Base-by-base conservation (phyloP, 2,888 invertebrate species). In the Homarus gammarus region DNA sequence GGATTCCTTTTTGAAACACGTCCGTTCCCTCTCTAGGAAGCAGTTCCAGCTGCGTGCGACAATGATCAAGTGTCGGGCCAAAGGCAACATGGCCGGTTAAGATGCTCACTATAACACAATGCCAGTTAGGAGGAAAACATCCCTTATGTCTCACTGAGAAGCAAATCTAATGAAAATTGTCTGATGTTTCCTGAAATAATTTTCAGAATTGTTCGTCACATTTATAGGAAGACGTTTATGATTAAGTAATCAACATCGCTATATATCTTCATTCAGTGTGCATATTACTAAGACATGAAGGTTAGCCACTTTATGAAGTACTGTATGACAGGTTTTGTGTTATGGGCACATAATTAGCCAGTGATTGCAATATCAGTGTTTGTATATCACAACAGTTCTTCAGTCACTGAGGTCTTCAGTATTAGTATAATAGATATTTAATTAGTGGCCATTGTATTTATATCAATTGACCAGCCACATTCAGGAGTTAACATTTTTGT, bases 31-130 rank as follows among this genome's bases (percentile, higher is more conserved):
- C 92, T 99, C 99, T 15, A 96, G 99, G 88, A 96, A 97, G 93
- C 99, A 99, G 94, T 99, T 99, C 93, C 98, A 98, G 95, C 95
- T 99, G 90, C 95, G 99, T 91, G 99, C 99, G 77, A 95, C 99
- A 79, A 98, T 99, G 97, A 97, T 98, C 93, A 98, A 98, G 94
- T 99, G 99, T 94, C 96, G 99, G 93, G 97, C 98, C 94, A 98
- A 98, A 94, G 99, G 99, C 91, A 98, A 95, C 70, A 94, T 95
- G 81, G 94, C 94, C 31, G 92, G 91, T 78, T 93, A 85, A 91
- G 81, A 27, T 64, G 64, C 27, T 56, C 8, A 12, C 0, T 27
- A 64, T n/a, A 6, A 5, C 6, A 64, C 1, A 64, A 64, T 64
- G 31, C 64, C n/a, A 27, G 5, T 27, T 6, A 64, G 27, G 64